phyloP scores from a whole-genome alignment of 2,113 vertebrate genomes.

The Corythornis vintsioides region DNA sequence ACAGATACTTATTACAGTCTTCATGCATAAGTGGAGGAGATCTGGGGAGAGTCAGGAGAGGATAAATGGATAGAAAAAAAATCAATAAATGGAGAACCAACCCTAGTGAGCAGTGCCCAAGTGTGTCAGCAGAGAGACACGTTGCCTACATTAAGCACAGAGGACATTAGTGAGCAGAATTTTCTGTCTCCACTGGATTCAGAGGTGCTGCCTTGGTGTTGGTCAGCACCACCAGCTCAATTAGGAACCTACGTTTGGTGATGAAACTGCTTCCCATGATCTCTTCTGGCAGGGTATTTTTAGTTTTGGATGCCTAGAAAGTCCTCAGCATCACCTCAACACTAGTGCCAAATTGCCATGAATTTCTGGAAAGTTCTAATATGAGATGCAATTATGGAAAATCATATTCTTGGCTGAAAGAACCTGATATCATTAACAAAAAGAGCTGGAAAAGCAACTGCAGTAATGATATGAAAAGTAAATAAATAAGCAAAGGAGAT shows the following conservation, averaged over 20 bases:
- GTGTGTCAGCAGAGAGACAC: not conserved
- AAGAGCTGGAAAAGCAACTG: not conserved
- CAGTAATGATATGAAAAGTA: constrained; percentile 6
- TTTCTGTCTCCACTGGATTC: not conserved
- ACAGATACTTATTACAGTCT: not conserved
- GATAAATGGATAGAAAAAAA: not conserved
- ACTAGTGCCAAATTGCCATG: not conserved
- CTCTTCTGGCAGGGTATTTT: not conserved
- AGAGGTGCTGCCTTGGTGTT: not conserved
- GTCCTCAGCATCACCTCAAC: constrained; percentile 1
- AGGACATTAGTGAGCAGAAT: not conserved
- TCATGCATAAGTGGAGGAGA: not conserved
- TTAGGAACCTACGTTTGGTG: not conserved
- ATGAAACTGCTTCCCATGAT: not conserved
- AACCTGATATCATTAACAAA: constrained; percentile 29
- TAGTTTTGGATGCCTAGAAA: not conserved
- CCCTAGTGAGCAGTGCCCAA: not conserved
- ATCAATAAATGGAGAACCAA: not conserved
- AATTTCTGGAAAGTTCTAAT: constrained; percentile 13
- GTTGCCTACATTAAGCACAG: not conserved
- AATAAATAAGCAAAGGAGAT: constrained; percentile 34
- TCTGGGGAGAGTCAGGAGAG: not conserved
- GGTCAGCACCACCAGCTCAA: not conserved
- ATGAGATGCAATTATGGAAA: constrained; percentile 8
- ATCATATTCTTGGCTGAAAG: not conserved